Evolutionary conservation across 2,888 invertebrate genomes (phyloP).

Genomic region (Heliconius ismenius): DNA sequence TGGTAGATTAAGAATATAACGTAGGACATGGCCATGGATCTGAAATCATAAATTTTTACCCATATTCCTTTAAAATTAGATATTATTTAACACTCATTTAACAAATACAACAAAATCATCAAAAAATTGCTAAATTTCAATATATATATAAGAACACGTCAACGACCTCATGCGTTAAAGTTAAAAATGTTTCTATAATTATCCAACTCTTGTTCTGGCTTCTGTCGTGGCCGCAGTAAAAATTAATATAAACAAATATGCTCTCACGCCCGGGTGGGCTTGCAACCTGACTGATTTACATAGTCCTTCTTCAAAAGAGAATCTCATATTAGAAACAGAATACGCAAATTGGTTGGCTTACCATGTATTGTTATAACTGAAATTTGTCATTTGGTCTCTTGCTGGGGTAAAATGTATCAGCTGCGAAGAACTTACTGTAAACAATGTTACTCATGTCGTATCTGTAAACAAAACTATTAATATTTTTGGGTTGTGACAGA

Average conservation of each 20-base stretch:
- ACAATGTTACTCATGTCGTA: conserved; percentile 3
- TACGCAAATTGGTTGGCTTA: conserved; percentile 50
- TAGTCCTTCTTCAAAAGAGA: conserved; percentile 44
- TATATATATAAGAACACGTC: conserved; percentile 51
- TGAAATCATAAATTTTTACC: too few species aligned
- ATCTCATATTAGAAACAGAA: conserved; percentile 34
- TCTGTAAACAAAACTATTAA: conserved; percentile 15
- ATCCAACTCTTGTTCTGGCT: conserved; percentile 76
- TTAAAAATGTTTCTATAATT: conserved; percentile 73
- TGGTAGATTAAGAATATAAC: too few species aligned
- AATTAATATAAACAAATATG: conserved; percentile 78
- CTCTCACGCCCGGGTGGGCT: conserved; percentile 76
- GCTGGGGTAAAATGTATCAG: conserved; percentile 45
- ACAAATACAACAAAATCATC: not conserved
- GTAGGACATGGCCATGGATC: too few species aligned
- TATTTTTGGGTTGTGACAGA: not conserved
- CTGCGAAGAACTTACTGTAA: conserved; percentile 21
- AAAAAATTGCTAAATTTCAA: conserved; percentile 19
- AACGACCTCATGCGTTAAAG: conserved; percentile 76
- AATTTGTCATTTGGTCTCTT: conserved; percentile 60
- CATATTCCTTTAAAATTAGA: too few species aligned
- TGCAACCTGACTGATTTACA: conserved; percentile 54
- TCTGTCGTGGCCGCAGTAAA: conserved; percentile 80
- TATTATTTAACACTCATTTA: too few species aligned
- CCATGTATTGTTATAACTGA: conserved; percentile 49